Evolutionary conservation across 1,140 invertebrate species (phyloP).

Genomic region (Drosophila parvula): DNA sequence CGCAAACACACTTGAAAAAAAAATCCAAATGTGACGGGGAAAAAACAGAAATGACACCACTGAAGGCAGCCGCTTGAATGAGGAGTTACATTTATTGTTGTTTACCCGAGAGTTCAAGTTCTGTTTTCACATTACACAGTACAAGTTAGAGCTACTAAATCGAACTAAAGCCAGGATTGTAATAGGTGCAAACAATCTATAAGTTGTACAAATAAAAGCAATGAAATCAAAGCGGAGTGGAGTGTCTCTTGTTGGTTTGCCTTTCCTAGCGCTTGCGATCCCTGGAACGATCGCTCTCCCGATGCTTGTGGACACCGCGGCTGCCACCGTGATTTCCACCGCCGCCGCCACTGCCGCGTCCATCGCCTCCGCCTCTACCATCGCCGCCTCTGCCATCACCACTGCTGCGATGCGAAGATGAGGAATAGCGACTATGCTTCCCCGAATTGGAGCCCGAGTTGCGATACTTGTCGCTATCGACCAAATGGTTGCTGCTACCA

Average conservation of each 20-base stretch:
- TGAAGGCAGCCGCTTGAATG: conserved; percentile 16
- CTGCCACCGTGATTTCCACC: conserved; percentile 26
- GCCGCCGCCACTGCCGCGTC: conserved; percentile 15
- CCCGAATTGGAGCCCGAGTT: conserved; percentile 65
- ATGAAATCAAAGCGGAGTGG: conserved; percentile 18
- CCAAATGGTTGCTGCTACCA: conserved; percentile 56
- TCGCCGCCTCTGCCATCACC: conserved; percentile 33
- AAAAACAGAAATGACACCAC: too few species aligned
- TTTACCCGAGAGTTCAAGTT: conserved; percentile 40
- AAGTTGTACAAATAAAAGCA: conserved; percentile 37
- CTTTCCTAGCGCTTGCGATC: conserved; percentile 75
- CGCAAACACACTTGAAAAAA: too few species aligned
- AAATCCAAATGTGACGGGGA: too few species aligned
- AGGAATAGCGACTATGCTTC: conserved; percentile 68
- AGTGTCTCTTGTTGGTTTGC: conserved; percentile 1
- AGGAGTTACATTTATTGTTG: conserved; percentile 41
- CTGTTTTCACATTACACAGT: conserved; percentile 20
- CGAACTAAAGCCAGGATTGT: conserved; percentile 25
- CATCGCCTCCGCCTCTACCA: conserved; percentile 22
- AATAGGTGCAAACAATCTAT: conserved; percentile 24
- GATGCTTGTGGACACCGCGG: conserved; percentile 68
- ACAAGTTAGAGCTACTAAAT: conserved; percentile 23
- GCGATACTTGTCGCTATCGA: conserved; percentile 70
- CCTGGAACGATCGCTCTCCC: conserved; percentile 75
- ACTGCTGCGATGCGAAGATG: conserved; percentile 56